Base-by-base conservation (phyloP, 2,113 vertebrate species). In the Miniopterus natalensis region DNA sequence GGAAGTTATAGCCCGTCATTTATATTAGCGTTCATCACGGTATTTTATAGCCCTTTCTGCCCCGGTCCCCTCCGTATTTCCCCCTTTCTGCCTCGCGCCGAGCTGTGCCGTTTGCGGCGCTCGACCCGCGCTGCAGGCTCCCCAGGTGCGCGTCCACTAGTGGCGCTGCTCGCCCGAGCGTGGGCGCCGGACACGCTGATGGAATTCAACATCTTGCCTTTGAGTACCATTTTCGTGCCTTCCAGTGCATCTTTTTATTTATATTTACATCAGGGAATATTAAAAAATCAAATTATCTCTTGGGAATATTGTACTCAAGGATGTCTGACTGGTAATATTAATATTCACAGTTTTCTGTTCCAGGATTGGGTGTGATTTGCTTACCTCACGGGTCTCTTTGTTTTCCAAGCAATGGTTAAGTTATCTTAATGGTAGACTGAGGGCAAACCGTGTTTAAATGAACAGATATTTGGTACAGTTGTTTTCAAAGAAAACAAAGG, bases 21-120 rank as follows among this genome's bases (percentile, higher is more conserved):
- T 95, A 87, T 57, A n/a, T 42, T 90, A 94, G 90, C 88, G 12
- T 92, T 96, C 94, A 84, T 84, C 95, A 92, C 65, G 81, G 59
- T 93, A 96, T 80, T 79, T 95, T 94, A 84, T 21, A 97, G 79
- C 91, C 86, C 23, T 92, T 96, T 17, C 1, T 68, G 11, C 83
- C 89, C 71, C 42, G 77, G 1, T 49, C 66, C 93, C 42, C 18
- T 80, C 75, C 8, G 14, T 66, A 18, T 53, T 97, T 88, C 95
- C 93, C 42, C 20, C 0, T 40, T 70, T 11, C 92, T 85, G 78
- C 61, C 63, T 95, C 94, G 83, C 36, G 36, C 36, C 36, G 36
- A 36, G 36, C 36, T 36, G 36, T 36, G 36, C 36, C 36, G 36
- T 36, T 36, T 36, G 36, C 36, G 36, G 36, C 36, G 36, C 36